Base-by-base conservation (phyloP, 2,113 vertebrate genomes). In the Dicaeum eximium region DNA sequence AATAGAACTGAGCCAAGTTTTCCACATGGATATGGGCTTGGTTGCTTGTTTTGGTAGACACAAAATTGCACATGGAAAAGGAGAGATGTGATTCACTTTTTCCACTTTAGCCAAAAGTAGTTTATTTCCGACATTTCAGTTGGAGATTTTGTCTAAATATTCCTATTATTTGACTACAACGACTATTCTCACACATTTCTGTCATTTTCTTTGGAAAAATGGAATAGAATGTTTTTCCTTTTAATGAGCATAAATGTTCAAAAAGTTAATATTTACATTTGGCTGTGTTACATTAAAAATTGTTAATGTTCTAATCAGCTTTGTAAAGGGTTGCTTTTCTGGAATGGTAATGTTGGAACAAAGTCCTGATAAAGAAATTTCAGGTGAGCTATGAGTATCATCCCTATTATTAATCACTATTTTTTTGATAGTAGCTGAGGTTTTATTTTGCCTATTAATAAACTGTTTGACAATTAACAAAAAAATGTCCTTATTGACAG, bases 401-500 rank as follows among this genome's bases (percentile, higher is more conserved):
- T 74, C 38, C 25, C 11, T 47, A 65, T 61, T 69, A 58, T 23
- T 60, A 88, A 73, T 77, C 1, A 37, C 6, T 48, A 21, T 57
- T 64, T 62, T 89, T 48, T 4, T 11, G 74, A 71, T 38, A 51
- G 33, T 79, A 73, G 7, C 31, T 56, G n/a, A 40, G 15, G 9
- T n/a, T 86, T 90, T 82, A 38, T 65, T 88, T 93, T 71, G 48
- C 8, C 47, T 73, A 18, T 70, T 72, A 66, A 47, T 57, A n/a
- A 95, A 62, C 31, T 86, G 7, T 69, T 73, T 86, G 72, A 87
- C 56, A 78, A 78, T 58, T 91, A 85, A 93, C 42, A 40, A 69
- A 80, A 33, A 57, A 83, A 69, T 86, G 16, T 97, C 82, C 81
- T 94, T 64, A 62, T 96, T 95, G 83, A 61, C 91, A 98, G 98